These are phyloP conservation scores for Pygoscelis adeliae DNA, from an alignment of 2,113 vertebrate genomes.

Conservation along the genomic window DNA sequence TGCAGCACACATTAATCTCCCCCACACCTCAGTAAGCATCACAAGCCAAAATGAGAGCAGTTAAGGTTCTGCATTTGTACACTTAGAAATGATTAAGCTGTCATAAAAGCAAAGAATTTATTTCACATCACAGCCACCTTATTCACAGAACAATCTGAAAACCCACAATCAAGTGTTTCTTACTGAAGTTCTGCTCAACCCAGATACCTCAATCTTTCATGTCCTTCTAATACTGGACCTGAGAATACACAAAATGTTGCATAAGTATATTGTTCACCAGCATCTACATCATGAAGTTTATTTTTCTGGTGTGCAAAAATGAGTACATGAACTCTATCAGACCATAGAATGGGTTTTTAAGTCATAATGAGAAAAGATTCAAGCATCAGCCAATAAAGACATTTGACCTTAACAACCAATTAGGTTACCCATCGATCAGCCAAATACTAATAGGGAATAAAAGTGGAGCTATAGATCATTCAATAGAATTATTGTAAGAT, in stretches of 20 bases:
- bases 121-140: not conserved
- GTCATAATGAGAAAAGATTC: constrained; percentile 26
- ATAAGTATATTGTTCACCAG: not conserved
- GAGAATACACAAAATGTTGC: not conserved
- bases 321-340: not conserved
- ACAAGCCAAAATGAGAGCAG: not conserved
- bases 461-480: constrained; percentile 51
- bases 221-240: not conserved
- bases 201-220: not conserved
- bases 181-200: not conserved
- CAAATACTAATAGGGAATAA: constrained; percentile 59
- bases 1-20: not conserved
- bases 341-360: not conserved
- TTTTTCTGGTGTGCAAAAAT: not conserved
- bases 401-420: constrained; percentile 65
- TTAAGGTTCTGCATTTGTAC: not conserved
- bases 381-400: constrained; percentile 49
- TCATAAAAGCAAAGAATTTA: not conserved
- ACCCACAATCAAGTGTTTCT: not conserved
- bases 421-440: constrained; percentile 55
- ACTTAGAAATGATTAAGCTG: not conserved
- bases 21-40: not conserved
- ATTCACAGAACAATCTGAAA: not conserved
- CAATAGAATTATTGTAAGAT: constrained; percentile 37
- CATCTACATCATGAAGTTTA: not conserved